These are phyloP conservation scores for Leucophenga montana DNA, from an alignment of 2,888 invertebrate genomes.

Conservation along the genomic window DNA sequence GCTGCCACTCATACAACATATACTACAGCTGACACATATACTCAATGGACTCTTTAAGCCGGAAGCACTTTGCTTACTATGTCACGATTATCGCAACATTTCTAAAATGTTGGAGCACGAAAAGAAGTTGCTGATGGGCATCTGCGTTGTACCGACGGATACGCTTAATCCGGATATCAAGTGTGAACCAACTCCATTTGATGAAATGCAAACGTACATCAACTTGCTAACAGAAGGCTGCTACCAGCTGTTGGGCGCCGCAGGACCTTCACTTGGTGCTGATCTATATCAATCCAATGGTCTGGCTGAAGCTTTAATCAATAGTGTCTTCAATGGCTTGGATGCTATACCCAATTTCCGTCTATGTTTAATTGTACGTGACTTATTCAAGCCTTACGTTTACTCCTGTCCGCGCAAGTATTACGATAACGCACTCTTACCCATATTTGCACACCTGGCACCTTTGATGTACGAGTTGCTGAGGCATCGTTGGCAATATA, in stretches of 20 bases:
- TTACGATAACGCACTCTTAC: conserved; percentile 83
- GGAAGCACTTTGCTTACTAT: conserved; percentile 77
- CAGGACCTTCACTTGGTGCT: conserved; percentile 85
- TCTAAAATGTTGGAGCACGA: conserved; percentile 84
- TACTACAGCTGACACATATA: conserved; percentile 84
- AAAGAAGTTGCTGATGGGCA: conserved; percentile 82
- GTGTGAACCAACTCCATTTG: conserved; percentile 77
- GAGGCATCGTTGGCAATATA: conserved; percentile 85
- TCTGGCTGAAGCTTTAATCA: conserved; percentile 82
- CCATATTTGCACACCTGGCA: conserved; percentile 84
- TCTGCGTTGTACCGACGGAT: conserved; percentile 73
- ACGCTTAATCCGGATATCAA: conserved; percentile 74
- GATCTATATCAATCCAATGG: conserved; percentile 88
- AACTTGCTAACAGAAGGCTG: conserved; percentile 86
- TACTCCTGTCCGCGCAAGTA: conserved; percentile 89
- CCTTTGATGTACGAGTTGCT: conserved; percentile 83
- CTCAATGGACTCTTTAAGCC: conserved; percentile 87
- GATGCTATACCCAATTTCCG: conserved; percentile 88
- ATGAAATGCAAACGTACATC: conserved; percentile 89
- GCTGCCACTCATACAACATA: conserved; percentile 84
- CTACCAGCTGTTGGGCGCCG: conserved; percentile 85
- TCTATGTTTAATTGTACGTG: conserved; percentile 85
- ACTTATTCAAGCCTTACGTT: conserved; percentile 89
- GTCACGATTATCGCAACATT: conserved; percentile 76
- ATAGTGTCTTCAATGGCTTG: conserved; percentile 75